Evolutionary conservation across 2,888 invertebrate genomes (phyloP), one percentile per base, ranked within the genome.

Genomic region (Xanthorhoe designata): DNA sequence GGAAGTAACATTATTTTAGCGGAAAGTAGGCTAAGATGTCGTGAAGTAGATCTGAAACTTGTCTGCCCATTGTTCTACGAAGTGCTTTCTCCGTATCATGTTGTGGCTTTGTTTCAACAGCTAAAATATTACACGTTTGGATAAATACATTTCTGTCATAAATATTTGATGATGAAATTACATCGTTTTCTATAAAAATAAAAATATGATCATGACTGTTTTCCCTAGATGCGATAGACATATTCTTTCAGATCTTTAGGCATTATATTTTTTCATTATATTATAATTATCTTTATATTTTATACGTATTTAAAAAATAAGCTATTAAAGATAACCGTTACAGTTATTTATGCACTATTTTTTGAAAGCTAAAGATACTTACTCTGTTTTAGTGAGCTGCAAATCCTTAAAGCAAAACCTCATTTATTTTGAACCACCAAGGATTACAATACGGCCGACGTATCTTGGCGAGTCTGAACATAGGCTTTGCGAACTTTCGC

Each of bases 41-140:
- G 49, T 17, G 15, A 19, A 19, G 35, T 60, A 38, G 35, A 64
- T 70, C 70, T 60, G 59, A 29, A 59, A 62, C 38, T 62, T 65
- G 49, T 53, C 38, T 10, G 52, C 54, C 61, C 47, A 70, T 70
- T 68, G 68, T 72, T 66, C 74, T 72, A 70, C 65, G 58, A 61
- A 66, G 61, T 61, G 68, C 62, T 68, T 69, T 66, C 64, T 66
- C 68, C 61, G 47, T 59, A 24, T 63, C 60, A 61, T 61, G 54
- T 56, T 58, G 53, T 57, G 50, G 13, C 57, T 55, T 66, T 58
- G 58, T 63, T 66, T 42, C 45, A 24, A 24, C 9, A 19, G 51
- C 51, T 51, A 19, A 51, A 19, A 24, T 51, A 51, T 51, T 24
- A 24, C 19, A 51, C 24, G 24, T 19, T 18, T 24, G 24, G 24